phyloP scores from a whole-genome alignment of 2,888 invertebrate genomes.

The Therioaphis trifolii region DNA sequence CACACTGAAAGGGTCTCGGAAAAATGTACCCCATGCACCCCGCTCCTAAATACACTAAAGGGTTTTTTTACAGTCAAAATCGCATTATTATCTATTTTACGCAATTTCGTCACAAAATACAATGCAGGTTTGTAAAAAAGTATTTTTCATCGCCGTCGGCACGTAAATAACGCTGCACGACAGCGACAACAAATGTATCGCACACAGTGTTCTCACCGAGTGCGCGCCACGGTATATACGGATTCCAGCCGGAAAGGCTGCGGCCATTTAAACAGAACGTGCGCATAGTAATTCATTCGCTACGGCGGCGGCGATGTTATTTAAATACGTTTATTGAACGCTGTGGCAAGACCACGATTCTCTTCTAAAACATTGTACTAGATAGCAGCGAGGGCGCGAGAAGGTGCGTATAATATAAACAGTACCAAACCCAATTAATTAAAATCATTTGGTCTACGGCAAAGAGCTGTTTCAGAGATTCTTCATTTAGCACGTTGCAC shows the following conservation, averaged over 20 bases:
- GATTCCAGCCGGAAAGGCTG: neutral
- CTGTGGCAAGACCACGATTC: neutral
- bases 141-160: too few species aligned
- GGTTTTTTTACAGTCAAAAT: too few species aligned
- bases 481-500: slow-evolving; percentile 43
- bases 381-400: neutral
- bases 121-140: too few species aligned
- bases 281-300: slow-evolving; percentile 20
- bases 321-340: slow-evolving; percentile 44
- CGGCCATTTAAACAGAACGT: slow-evolving; percentile 12
- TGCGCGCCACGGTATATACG: too few species aligned
- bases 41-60: too few species aligned
- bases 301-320: neutral
- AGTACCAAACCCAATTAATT: slow-evolving; percentile 58
- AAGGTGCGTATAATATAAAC: slow-evolving; percentile 46
- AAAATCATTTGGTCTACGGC: slow-evolving; percentile 53
- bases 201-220: too few species aligned
- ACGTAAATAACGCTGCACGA: too few species aligned
- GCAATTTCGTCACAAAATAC: too few species aligned
- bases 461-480: slow-evolving; percentile 53
- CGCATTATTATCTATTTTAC: too few species aligned
- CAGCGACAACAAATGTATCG: too few species aligned
- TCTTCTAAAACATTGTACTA: neutral
- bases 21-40: too few species aligned
- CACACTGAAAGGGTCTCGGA: too few species aligned